Evolutionary conservation across 2,888 invertebrate genomes (phyloP), one percentile per base, ranked within the genome.

Genomic region (Anodontia alba): DNA sequence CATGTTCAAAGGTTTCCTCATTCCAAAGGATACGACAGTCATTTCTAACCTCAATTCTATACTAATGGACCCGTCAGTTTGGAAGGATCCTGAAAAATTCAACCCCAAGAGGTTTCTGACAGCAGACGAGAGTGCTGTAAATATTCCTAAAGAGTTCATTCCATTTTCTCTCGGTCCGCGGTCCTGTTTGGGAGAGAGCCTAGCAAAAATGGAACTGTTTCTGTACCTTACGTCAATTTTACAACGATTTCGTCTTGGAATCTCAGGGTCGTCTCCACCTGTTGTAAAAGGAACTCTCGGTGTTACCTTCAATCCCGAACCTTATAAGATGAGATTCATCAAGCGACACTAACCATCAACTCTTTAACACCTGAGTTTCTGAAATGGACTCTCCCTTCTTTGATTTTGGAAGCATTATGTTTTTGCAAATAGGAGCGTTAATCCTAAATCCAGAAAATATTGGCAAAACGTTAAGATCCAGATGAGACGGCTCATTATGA

Each of bases 11-110:
- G 93, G 91, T 23, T 93, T 89, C 68, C 77, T 78, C 7, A 92
- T 94, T 46, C 93, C 94, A 20, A 87, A 88, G 66, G 89, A 85
- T 20, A 81, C 88, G 1, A 74, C 84, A 7, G 80, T 90, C 17
- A 43, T 91, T 2, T 78, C 88, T 8, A 92, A 91, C 74, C 49
- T 92, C 26, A 80, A 87, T 43, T 87, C 90, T 15, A 87, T 90
- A 10, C 79, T 88, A n/a, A 78, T 66, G 10, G 92, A 92, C 77
- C 81, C 83, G 12, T 51, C 67, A 0, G 33, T 83, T 2, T 92
- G 90, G 86, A 62, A 69, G 1, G 80, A 91, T 23, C 90, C 91
- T 0, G 74, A 84, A 23, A 49, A 57, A 36, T 92, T 92, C 73
- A 71, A 84, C 15, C 92, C 92, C 10, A 89, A 91, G 46, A 78